Percentiles rank a stretch among this genome's conserved stretches.
Evolutionary conservation across 2,888 invertebrate genomes (phyloP).

Genomic region (Halocaridina rubra): DNA sequence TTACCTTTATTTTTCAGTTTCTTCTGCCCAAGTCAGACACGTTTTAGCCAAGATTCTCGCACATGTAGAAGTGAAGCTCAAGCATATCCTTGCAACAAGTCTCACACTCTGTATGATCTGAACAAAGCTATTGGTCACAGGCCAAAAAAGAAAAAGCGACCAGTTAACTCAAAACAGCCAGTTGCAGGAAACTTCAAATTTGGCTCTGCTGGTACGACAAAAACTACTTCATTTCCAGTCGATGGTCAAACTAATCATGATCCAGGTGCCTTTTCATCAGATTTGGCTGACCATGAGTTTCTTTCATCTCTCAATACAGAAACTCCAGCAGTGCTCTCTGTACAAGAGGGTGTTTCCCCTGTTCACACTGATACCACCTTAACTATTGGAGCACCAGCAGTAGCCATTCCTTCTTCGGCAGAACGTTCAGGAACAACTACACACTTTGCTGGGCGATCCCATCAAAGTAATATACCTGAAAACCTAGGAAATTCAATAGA

Average conservation of each 20-base stretch:
- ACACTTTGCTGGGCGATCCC: not conserved
- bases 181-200: not conserved
- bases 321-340: not conserved
- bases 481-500: not conserved
- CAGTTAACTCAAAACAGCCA: not conserved
- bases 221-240: not conserved
- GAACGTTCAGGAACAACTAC: not conserved
- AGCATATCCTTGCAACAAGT: constrained; percentile 54
- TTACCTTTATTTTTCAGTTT: constrained; percentile 48
- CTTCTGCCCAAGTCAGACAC: constrained; percentile 60
- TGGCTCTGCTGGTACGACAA: not conserved
- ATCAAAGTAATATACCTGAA: not conserved
- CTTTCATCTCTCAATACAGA: not conserved
- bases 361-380: not conserved
- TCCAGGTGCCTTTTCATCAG: not conserved
- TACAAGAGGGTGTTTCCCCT: not conserved
- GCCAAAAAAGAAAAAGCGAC: constrained; percentile 6
- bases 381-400: not conserved
- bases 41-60: constrained; percentile 60
- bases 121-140: constrained; percentile 53
- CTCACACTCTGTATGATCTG: constrained; percentile 55
- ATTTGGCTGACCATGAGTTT: not conserved
- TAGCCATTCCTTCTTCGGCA: not conserved
- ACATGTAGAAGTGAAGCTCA: constrained; percentile 48
- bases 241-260: not conserved